Conservation (phyloP, 2,797 vertebrate genomes). For the Hippocampus kuda region DNA sequence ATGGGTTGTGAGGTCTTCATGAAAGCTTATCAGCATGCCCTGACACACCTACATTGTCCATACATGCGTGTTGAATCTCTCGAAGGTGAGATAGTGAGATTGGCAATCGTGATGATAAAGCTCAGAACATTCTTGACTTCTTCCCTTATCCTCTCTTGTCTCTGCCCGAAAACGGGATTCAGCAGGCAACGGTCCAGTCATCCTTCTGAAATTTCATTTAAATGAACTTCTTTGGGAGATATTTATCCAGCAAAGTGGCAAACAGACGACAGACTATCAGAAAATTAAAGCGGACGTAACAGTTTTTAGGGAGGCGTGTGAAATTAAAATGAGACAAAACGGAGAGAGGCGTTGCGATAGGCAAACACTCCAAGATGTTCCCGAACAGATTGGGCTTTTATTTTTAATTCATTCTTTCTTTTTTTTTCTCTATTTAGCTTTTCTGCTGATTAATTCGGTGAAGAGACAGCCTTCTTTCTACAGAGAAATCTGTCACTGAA, state of each 20-base stretch:
- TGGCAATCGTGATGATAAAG: constrained; percentile 36
- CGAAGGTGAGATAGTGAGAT: constrained; percentile 48
- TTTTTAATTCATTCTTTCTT: neutral
- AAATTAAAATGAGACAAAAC: constrained; percentile 52
- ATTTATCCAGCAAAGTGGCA: constrained; percentile 53
- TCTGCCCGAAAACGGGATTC: constrained; percentile 45
- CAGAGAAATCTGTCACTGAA: constrained; percentile 8
- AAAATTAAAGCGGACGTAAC: constrained; percentile 55
- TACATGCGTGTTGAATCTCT: constrained; percentile 25
- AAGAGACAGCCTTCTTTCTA: neutral
- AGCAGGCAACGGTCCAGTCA: constrained; percentile 62
- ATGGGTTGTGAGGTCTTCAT: no score
- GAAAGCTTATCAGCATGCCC: neutral
- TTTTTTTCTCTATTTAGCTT: constrained; percentile 16
- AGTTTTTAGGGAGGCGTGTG: constrained; percentile 27
- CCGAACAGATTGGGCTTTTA: constrained; percentile 31
- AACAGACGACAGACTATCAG: constrained; percentile 55
- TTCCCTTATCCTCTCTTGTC: constrained; percentile 50
- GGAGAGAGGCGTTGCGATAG: constrained; percentile 17
- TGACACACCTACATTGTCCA: neutral
- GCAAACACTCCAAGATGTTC: constrained; percentile 47
- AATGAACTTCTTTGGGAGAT: constrained; percentile 60
- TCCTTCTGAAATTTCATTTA: constrained; percentile 58
- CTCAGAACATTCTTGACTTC: constrained; percentile 33
- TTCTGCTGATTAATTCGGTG: constrained; percentile 22